Evolutionary conservation across 1,140 invertebrate genomes (phyloP).

Genomic region (Agrilus planipennis): DNA sequence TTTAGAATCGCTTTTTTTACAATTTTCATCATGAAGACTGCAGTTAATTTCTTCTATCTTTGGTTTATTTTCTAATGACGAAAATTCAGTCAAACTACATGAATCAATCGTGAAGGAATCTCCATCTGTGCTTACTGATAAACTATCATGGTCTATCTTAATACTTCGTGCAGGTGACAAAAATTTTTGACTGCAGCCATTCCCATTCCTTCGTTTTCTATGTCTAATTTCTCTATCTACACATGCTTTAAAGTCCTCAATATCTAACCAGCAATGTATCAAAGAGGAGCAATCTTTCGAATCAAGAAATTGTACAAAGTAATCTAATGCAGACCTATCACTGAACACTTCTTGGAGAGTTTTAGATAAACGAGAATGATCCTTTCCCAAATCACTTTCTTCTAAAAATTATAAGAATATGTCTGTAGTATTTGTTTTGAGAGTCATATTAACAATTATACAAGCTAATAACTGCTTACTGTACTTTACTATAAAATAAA

Average conservation of each 20-base stretch:
- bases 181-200: background rate
- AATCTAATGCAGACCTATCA: slow-evolving; percentile 56
- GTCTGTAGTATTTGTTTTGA: no score
- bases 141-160: slow-evolving; percentile 29
- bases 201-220: background rate
- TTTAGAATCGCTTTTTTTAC: slow-evolving; percentile 2
- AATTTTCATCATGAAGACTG: background rate
- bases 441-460: no score
- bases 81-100: slow-evolving; percentile 26
- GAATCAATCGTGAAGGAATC: slow-evolving; percentile 31
- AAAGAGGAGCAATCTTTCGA: slow-evolving; percentile 40
- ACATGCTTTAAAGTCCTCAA: slow-evolving; percentile 47
- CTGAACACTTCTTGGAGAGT: slow-evolving; percentile 49
- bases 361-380: slow-evolving; percentile 46
- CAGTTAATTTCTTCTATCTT: slow-evolving; percentile 12
- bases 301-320: slow-evolving; percentile 64
- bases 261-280: slow-evolving; percentile 62
- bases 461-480: no score
- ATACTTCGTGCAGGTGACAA: slow-evolving; percentile 1
- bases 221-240: background rate
- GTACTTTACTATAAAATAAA: no score
- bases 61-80: no score
- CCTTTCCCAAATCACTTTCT: slow-evolving; percentile 16
- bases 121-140: slow-evolving; percentile 33
- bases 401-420: no score